phyloP scores from a whole-genome alignment of 2,113 vertebrate genomes.

The Tursiops truncatus region DNA sequence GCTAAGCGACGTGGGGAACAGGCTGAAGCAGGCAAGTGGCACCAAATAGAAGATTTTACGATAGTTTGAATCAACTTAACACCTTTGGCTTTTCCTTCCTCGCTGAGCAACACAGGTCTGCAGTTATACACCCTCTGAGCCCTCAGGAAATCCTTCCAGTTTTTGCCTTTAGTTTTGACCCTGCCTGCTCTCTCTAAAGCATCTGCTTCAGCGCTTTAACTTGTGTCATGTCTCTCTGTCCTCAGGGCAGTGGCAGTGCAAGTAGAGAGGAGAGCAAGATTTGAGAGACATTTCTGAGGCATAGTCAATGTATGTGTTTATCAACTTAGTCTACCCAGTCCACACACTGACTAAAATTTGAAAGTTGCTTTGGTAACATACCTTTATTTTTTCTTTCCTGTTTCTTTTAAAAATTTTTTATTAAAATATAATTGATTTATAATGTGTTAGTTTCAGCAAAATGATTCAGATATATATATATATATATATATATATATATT shows the following conservation, averaged over 20 bases:
- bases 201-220: not conserved
- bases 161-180: not conserved
- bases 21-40: accelerated
- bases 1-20: not conserved
- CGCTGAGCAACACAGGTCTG: accelerated
- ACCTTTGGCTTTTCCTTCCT: not conserved
- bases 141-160: no score
- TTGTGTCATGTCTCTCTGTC: not conserved
- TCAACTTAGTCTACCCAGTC: not conserved
- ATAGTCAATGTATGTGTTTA: not conserved
- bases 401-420: not conserved
- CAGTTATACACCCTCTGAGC: not conserved
- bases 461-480: not conserved
- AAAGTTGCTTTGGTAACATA: not conserved
- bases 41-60: not conserved
- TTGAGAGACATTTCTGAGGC: not conserved
- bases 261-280: not conserved
- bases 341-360: not conserved
- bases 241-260: not conserved
- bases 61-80: not conserved
- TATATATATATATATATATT: not conserved
- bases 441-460: not conserved
- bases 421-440: not conserved
- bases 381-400: not conserved
- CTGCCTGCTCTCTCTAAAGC: not conserved